Evolutionary conservation across 2,113 vertebrate species (phyloP).

Genomic region (Protobothrops flavoviridis): DNA sequence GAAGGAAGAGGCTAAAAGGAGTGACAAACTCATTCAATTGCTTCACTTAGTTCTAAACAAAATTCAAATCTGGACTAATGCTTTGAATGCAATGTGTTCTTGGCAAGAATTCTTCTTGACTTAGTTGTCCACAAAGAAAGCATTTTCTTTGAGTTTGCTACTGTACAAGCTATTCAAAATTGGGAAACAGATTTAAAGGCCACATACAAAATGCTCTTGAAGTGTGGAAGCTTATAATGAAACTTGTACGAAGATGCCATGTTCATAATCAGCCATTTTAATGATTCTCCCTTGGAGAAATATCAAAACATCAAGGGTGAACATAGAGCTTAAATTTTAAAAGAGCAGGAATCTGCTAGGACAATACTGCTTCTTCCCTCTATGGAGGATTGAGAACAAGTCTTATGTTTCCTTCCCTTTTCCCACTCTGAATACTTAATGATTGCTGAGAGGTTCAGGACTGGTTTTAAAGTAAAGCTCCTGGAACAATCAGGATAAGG

Average conservation of each 20-base stretch:
- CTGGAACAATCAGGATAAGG: background rate
- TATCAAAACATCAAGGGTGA: background rate
- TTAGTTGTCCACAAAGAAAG: conserved; percentile 2
- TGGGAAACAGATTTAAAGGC: background rate
- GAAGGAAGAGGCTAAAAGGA: background rate
- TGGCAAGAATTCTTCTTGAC: background rate
- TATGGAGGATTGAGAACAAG: background rate
- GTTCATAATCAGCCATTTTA: background rate
- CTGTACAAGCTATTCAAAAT: conserved; percentile 3
- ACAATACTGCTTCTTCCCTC: background rate
- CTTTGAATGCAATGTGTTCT: conserved; percentile 9
- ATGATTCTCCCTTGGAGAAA: background rate
- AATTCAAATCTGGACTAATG: conserved; percentile 15
- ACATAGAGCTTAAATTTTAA: background rate
- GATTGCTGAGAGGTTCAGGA: background rate
- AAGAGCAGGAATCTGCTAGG: background rate
- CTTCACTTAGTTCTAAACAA: background rate
- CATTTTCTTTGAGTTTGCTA: conserved; percentile 5
- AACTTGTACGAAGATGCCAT: background rate
- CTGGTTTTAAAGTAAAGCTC: background rate
- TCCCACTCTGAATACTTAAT: background rate
- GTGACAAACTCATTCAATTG: background rate
- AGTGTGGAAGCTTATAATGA: background rate
- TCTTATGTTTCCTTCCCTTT: background rate
- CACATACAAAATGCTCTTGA: background rate